Evolutionary conservation across 2,888 invertebrate species (phyloP).

Genomic region (Hydropsyche betteni): DNA sequence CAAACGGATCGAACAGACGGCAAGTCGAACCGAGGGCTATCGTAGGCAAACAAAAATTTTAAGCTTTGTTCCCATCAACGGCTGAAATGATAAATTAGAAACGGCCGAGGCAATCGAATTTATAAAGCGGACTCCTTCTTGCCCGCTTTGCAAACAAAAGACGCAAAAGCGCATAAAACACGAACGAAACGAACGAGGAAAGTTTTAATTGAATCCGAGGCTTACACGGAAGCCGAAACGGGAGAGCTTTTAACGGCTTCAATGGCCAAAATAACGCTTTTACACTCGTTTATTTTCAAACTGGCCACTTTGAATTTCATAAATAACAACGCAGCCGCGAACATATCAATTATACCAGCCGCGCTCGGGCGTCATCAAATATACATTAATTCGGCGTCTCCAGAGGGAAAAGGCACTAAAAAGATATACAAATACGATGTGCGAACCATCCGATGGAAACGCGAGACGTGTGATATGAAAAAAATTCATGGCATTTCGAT

Average conservation of each 20-base stretch:
- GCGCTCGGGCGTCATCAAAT: no score
- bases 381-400: no score
- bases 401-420: no score
- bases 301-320: neutral
- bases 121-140: neutral
- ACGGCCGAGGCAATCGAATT: neutral
- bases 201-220: constrained; percentile 29
- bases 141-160: neutral
- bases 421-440: neutral
- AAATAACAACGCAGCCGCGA: no score
- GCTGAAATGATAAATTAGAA: constrained; percentile 2
- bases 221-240: constrained; percentile 28
- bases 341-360: no score
- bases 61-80: neutral
- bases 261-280: constrained; percentile 18
- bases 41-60: neutral
- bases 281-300: constrained; percentile 3
- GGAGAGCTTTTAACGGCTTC: constrained; percentile 14
- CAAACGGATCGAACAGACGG: neutral
- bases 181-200: constrained; percentile 10
- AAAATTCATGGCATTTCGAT: constrained; percentile 23
- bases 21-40: neutral
- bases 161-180: constrained; percentile 16
- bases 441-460: neutral
- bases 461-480: neutral